These are phyloP conservation scores for Eupeodes luniger DNA, from an alignment of 2,888 invertebrate species.

Conservation along the genomic window DNA sequence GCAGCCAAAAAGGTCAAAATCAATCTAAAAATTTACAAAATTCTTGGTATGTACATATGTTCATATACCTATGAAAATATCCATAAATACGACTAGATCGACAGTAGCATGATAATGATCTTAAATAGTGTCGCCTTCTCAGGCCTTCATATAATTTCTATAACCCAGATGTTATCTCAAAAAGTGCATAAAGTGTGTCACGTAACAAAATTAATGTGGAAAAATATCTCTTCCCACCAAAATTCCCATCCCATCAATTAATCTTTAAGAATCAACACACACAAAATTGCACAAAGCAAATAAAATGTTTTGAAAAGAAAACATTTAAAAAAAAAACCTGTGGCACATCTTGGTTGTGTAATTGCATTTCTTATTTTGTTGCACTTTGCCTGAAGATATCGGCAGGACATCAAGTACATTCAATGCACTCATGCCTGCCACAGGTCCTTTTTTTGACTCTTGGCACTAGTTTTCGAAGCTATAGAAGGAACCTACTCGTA, in stretches of 20 bases:
- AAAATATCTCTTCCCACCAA: slow-evolving; percentile 45
- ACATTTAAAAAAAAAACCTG: slow-evolving; percentile 8
- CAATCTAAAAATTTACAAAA: no score
- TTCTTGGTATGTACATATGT: not conserved
- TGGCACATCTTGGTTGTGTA: slow-evolving; percentile 30
- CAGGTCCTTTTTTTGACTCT: slow-evolving; percentile 64
- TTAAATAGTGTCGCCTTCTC: slow-evolving; percentile 35
- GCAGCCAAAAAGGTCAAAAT: no score
- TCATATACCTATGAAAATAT: no score
- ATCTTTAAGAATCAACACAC: slow-evolving; percentile 2
- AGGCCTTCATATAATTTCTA: not conserved
- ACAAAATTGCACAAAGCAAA: slow-evolving; percentile 49
- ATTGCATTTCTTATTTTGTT: slow-evolving; percentile 36
- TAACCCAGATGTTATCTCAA: slow-evolving; percentile 48
- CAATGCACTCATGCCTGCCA: slow-evolving; percentile 71
- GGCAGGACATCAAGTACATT: slow-evolving; percentile 74
- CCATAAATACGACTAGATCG: not conserved
- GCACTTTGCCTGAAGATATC: slow-evolving; percentile 27
- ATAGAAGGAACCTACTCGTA: no score
- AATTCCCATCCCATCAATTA: slow-evolving; percentile 9
- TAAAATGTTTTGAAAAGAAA: not conserved
- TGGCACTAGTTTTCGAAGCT: slow-evolving; percentile 24
- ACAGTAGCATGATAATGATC: slow-evolving; percentile 49
- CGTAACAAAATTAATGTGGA: slow-evolving; percentile 60
- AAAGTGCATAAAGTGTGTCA: slow-evolving; percentile 44